A percentile compares a stretch with the other conserved stretches of the same genome.
phyloP scores from a whole-genome alignment of 2,797 vertebrate genomes.

The Parotocinclus haroldoi region DNA sequence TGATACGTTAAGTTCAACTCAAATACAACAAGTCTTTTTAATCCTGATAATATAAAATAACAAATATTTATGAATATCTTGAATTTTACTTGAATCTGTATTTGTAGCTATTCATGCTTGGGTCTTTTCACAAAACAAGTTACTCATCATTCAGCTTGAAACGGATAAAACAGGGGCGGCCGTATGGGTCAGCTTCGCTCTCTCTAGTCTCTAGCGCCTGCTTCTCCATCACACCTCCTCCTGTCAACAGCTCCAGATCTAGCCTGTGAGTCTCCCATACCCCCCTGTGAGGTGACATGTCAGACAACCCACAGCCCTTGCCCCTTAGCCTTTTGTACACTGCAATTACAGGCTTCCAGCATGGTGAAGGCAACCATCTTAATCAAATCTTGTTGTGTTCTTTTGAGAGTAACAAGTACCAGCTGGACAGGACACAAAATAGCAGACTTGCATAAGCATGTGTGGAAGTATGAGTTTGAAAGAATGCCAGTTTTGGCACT shows the following conservation, averaged over 20 bases:
- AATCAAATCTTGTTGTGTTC: neutral
- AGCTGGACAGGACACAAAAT: neutral
- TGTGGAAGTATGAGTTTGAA: neutral
- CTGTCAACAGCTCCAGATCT: conserved; percentile 43
- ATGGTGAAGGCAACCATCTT: conserved; percentile 2
- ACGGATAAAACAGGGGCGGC: too few species aligned
- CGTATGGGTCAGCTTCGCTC: too few species aligned
- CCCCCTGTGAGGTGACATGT: conserved; percentile 27
- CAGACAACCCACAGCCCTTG: conserved; percentile 14
- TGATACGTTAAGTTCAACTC: too few species aligned
- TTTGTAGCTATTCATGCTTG: too few species aligned
- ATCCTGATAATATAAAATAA: too few species aligned
- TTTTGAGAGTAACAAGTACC: neutral
- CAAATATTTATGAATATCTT: too few species aligned
- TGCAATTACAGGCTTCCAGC: conserved; percentile 26
- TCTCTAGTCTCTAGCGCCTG: conserved; percentile 21
- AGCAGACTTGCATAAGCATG: neutral
- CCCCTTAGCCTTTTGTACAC: neutral
- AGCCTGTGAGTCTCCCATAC: conserved; percentile 31
- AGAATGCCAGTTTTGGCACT: too few species aligned
- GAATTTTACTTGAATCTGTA: too few species aligned
- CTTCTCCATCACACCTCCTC: conserved; percentile 48
- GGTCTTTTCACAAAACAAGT: too few species aligned
- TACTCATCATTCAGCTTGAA: too few species aligned
- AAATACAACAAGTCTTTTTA: too few species aligned